Base-by-base conservation (phyloP, 2,113 vertebrate genomes). In the Cheirogaleus medius region DNA sequence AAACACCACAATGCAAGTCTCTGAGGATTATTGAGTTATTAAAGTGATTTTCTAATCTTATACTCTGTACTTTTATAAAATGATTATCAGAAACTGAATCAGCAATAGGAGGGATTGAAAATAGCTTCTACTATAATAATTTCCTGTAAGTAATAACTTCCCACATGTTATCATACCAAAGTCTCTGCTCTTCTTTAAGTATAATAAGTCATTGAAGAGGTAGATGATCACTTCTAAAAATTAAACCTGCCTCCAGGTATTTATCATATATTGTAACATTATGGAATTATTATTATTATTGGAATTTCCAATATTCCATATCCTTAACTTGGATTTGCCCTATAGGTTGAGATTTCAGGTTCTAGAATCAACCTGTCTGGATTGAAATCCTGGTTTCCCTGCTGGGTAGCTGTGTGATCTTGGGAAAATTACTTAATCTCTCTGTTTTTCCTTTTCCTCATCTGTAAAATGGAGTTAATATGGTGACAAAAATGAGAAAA, bases 11-110 rank as follows among this genome's bases (percentile, higher is more conserved):
- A 71, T 44, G 47, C 76, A 81, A 37, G 42, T 95, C 93, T 93
- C 93, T 17, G 12, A 74, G 90, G 78, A 90, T 37, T 85, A 37
- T 42, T 78, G 37, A 91, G 69, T 95, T 92, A 98, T 92, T 94
- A 82, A 89, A 93, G 52, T 47, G 27, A 77, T 76, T 93, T 90
- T 73, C 42, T 77, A 76, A 96, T 95, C 23, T 73, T 87, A 34
- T 66, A 37, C n/a, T 87, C 90, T 93, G 74, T 89, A 68, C 47
- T 56, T 94, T 87, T n/a, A 86, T 49, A 80, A 91, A 83, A 54
- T 84, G 49, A 74, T 82, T 78, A 90, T 91, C 23, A 27, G 78
- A 90, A 96, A 90, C 15, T 52, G 96, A 97, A 42, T 97, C 96
- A 96, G 74, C 74, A 77, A 52, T 82, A 74, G 58, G 74, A 76